phyloP scores from a whole-genome alignment of 2,888 invertebrate species.

The Corbicula japonica region DNA sequence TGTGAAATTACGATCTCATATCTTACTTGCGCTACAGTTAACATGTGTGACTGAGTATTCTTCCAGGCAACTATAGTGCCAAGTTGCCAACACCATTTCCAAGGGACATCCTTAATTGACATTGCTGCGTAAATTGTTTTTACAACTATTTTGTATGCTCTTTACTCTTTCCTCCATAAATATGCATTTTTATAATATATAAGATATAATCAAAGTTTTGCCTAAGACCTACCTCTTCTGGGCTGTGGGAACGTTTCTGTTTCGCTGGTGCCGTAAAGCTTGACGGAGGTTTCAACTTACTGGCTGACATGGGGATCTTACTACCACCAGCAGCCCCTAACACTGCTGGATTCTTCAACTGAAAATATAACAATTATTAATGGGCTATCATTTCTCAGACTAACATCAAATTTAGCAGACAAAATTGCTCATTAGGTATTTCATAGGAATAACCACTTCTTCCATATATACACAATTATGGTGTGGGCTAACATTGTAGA shows the following conservation, averaged over 20 bases:
- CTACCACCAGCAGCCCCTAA: slow-evolving; percentile 11
- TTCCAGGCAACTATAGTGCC: neutral
- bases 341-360: slow-evolving; percentile 32
- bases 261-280: slow-evolving; percentile 42
- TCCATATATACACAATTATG: too few relatives aligned
- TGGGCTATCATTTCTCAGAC: too few relatives aligned
- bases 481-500: too few relatives aligned
- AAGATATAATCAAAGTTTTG: neutral
- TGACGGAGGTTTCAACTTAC: slow-evolving; percentile 44
- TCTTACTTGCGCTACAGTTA: too few relatives aligned
- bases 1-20: too few relatives aligned
- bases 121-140: neutral
- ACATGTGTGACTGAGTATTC: too few relatives aligned
- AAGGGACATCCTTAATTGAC: neutral
- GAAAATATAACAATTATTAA: slow-evolving; percentile 28
- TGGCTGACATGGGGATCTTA: slow-evolving; percentile 16
- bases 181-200: neutral
- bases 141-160: neutral
- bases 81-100: neutral
- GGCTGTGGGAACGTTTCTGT: slow-evolving; percentile 73
- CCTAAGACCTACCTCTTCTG: slow-evolving; percentile 67
- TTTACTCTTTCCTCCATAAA: neutral
- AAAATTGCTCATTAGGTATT: too few relatives aligned
- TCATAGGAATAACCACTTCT: too few relatives aligned
- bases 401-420: too few relatives aligned